phyloP scores from a whole-genome alignment of 2,797 vertebrate species.

The Cyclura pinguis region DNA sequence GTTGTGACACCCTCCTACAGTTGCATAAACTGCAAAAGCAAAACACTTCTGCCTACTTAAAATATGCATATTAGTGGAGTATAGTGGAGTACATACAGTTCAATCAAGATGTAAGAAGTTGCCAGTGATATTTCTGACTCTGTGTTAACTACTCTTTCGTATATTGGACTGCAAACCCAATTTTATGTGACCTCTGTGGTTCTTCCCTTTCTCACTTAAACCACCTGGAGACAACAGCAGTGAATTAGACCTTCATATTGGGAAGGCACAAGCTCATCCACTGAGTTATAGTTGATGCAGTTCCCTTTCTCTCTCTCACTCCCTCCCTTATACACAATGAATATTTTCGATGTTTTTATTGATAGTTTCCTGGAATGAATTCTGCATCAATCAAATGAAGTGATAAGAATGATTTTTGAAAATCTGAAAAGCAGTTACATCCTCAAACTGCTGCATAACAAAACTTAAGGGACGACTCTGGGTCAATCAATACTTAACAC shows the following conservation, averaged over 20 bases:
- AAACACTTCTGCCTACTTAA: slow-evolving; percentile 11
- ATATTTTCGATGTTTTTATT: not conserved
- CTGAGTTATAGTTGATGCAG: not conserved
- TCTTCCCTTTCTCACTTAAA: not conserved
- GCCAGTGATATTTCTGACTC: not conserved
- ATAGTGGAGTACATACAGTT: not conserved
- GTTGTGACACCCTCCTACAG: slow-evolving; percentile 19
- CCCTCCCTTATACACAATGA: not conserved
- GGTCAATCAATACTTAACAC: not conserved
- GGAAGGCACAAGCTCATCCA: not conserved
- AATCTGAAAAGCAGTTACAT: not conserved
- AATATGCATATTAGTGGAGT: not conserved
- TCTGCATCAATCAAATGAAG: not conserved
- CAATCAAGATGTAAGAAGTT: not conserved
- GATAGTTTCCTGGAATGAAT: not conserved
- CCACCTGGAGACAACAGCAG: not conserved
- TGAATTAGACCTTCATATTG: not conserved
- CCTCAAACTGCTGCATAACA: not conserved
- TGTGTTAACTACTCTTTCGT: not conserved
- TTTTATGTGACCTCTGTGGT: not conserved
- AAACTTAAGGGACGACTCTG: not conserved
- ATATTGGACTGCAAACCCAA: not conserved
- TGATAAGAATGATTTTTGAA: not conserved
- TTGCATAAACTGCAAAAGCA: slow-evolving; percentile 27
- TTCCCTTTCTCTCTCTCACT: not conserved